Conservation (phyloP, 2,888 invertebrate genomes). For the Helicoverpa assulta region DNA sequence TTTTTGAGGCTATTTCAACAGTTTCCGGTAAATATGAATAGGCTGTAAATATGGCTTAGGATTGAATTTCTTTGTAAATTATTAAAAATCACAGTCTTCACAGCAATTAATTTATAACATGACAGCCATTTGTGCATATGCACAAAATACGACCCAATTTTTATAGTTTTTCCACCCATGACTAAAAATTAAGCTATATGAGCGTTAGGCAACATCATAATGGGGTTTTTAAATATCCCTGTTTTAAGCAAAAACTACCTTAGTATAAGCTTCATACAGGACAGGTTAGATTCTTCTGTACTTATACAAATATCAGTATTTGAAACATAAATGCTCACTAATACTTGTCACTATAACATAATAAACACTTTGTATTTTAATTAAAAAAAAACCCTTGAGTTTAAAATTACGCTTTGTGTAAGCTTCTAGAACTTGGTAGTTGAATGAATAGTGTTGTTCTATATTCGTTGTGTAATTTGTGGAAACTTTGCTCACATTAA, state of each 20-base stretch:
- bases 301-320: conserved; percentile 55
- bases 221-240: background rate
- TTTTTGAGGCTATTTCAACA: conserved; percentile 14
- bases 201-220: background rate
- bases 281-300: conserved; percentile 20
- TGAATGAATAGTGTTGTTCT: no score
- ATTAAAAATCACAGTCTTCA: background rate
- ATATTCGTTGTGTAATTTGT: no score
- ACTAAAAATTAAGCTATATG: background rate
- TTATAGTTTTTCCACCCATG: background rate
- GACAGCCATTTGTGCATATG: no score
- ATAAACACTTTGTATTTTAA: conserved; percentile 20
- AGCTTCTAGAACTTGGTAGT: no score
- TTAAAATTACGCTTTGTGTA: no score
- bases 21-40: conserved; percentile 14
- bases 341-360: conserved; percentile 21
- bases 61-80: background rate
- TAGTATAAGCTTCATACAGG: background rate
- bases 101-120: background rate
- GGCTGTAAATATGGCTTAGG: conserved; percentile 8
- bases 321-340: conserved; percentile 44
- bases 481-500: no score
- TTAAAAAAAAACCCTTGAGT: no score
- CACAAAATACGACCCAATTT: no score
- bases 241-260: background rate